phyloP scores from a whole-genome alignment of 2,888 invertebrate species.

The Cremastinae sp. region DNA sequence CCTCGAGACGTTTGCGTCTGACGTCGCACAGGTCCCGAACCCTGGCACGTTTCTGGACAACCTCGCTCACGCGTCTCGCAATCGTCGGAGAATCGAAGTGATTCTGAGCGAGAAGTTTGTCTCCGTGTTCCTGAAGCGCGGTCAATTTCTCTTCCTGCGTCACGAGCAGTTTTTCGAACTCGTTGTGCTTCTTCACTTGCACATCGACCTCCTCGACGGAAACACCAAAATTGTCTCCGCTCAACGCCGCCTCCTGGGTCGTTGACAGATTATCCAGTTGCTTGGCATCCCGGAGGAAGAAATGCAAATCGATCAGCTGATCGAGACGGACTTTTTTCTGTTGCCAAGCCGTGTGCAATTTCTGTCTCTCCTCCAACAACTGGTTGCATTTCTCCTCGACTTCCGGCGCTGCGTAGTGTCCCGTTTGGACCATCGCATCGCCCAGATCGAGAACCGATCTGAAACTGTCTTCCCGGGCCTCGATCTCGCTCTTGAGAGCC shows the following conservation, averaged over 20 bases:
- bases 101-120: slow-evolving; percentile 92
- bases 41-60: slow-evolving; percentile 86
- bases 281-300: slow-evolving; percentile 96
- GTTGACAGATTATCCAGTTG: slow-evolving; percentile 94
- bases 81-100: slow-evolving; percentile 95
- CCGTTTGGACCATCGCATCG: slow-evolving; percentile 90
- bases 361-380: slow-evolving; percentile 89
- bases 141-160: slow-evolving; percentile 94
- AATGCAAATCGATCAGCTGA: slow-evolving; percentile 95
- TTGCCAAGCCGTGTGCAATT: slow-evolving; percentile 92
- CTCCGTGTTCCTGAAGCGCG: slow-evolving; percentile 91
- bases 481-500: slow-evolving; percentile 91
- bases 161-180: slow-evolving; percentile 94
- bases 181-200: slow-evolving; percentile 95
- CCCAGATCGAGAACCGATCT: slow-evolving; percentile 88
- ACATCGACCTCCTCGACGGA: slow-evolving; percentile 94
- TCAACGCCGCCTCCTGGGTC: slow-evolving; percentile 91
- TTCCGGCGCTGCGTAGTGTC: slow-evolving; percentile 91
- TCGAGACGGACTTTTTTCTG: slow-evolving; percentile 93
- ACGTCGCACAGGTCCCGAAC: slow-evolving; percentile 86
- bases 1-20: slow-evolving; percentile 87
- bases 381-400: slow-evolving; percentile 90
- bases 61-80: slow-evolving; percentile 87
- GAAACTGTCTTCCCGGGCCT: slow-evolving; percentile 92
- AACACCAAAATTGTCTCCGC: slow-evolving; percentile 87